Base-by-base conservation (phyloP, 92 coral and sea anemone species). In the Plumapathes pennacea region DNA sequence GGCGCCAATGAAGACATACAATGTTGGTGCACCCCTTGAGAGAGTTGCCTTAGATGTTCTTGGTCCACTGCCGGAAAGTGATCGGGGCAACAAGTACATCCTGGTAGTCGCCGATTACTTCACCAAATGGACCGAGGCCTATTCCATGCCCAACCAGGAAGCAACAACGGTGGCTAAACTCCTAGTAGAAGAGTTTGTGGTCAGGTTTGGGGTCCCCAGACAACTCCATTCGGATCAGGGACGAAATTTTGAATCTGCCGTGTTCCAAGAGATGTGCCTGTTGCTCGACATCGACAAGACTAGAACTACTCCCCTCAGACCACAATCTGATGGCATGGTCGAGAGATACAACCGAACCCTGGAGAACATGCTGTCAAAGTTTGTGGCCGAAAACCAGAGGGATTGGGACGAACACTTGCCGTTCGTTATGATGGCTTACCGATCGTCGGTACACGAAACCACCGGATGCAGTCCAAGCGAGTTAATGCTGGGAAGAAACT, bases 401-500 rank as follows among this genome's bases (percentile, higher is more conserved):
- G 58, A 82, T 32, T 82, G 83, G 83, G 71, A 82, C 40, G 44
- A 50, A 52, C 40, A 32, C 21, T 46, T 74, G n/a, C 57, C 69
- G 23, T 26, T 22, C 36, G 43, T 71, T 22, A 29, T 81, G 32
- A 58, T 81, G 37, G 81, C 87, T 4, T 80, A 55, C 44, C 44
- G 77, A 38, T 64, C 59, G 32, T 62, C 67, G 26, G 72, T 67
- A 25, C 71, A 69, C 57, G 64, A 64, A 38, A 50, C 80, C 34
- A 59, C 71, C 36, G 71, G 80, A 27, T 40, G 48, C n/a, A 60
- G 63, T 14, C 71, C 80, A 11, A 27, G 40, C 37, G 51, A 50
- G 43, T 57, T 61, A n/a, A n/a, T n/a, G n/a, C n/a, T n/a, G n/a
- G n/a, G n/a, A n/a, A n/a, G n/a, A n/a, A n/a, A n/a, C n/a, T n/a